phyloP scores from a whole-genome alignment of 2,888 invertebrate species.

The Epistrophe eligans region DNA sequence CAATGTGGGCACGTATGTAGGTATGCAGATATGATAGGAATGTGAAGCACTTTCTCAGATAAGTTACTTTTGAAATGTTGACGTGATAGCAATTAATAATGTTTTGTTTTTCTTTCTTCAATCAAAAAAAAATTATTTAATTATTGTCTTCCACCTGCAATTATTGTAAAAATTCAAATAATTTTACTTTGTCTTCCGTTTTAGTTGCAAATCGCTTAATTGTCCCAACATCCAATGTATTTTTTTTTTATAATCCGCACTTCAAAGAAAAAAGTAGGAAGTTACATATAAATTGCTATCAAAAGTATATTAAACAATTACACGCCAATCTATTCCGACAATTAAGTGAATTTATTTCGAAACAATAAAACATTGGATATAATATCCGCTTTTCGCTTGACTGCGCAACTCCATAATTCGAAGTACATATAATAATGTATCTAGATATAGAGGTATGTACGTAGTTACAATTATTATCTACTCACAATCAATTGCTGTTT shows the following conservation, averaged over 20 bases:
- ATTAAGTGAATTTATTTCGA: constrained; percentile 49
- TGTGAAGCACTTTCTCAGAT: too few species aligned
- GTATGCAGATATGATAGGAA: too few species aligned
- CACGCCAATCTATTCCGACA: constrained; percentile 30
- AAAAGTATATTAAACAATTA: constrained; percentile 27
- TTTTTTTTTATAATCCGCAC: too few species aligned
- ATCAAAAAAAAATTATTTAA: too few species aligned
- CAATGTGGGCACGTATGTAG: too few species aligned
- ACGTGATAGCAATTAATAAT: too few species aligned
- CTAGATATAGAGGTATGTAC: neutral
- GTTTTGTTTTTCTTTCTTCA: too few species aligned
- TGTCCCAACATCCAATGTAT: neutral
- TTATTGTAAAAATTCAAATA: neutral
- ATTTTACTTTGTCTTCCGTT: neutral
- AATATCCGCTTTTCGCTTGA: constrained; percentile 49
- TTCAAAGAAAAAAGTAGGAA: neutral
- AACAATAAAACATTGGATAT: constrained; percentile 26
- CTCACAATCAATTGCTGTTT: constrained; percentile 46
- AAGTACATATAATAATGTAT: neutral
- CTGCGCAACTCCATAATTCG: constrained; percentile 23
- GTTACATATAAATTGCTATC: constrained; percentile 11
- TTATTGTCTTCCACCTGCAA: too few species aligned
- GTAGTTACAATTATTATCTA: constrained; percentile 23
- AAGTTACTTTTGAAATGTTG: too few species aligned
- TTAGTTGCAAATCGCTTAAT: neutral